These are phyloP conservation scores for Notodonta ziczac DNA, from an alignment of 2,888 invertebrate genomes.

Conservation along the genomic window DNA sequence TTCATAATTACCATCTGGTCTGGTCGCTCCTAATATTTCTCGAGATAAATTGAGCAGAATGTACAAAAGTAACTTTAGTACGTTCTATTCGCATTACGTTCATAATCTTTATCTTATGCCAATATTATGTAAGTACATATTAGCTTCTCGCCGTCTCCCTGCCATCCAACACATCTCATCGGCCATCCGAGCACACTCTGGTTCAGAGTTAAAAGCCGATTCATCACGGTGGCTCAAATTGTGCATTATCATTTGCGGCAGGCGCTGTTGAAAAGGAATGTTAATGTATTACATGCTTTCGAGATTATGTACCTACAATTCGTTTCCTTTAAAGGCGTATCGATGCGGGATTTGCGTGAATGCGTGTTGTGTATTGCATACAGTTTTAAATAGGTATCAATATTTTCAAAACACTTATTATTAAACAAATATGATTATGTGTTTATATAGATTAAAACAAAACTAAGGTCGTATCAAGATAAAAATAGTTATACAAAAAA, in stretches of 20 bases:
- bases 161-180: background rate
- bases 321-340: background rate
- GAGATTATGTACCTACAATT: background rate
- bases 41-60: too few species aligned
- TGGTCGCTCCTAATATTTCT: too few species aligned
- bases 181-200: conserved; percentile 8
- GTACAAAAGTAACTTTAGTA: too few species aligned
- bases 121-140: background rate
- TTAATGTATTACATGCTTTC: background rate
- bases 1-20: too few species aligned
- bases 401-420: too few species aligned
- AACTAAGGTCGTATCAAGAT: too few species aligned
- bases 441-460: too few species aligned
- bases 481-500: too few species aligned
- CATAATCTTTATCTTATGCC: background rate
- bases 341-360: background rate
- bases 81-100: background rate
- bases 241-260: conserved; percentile 37
- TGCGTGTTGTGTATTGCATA: too few species aligned
- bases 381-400: too few species aligned
- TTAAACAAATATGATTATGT: too few species aligned
- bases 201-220: conserved; percentile 41
- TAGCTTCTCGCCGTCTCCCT: background rate
- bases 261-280: conserved; percentile 3
- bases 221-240: conserved; percentile 34